These are phyloP conservation scores for Drosophila fulvimacula DNA, from an alignment of 2,888 invertebrate genomes.

Conservation along the genomic window DNA sequence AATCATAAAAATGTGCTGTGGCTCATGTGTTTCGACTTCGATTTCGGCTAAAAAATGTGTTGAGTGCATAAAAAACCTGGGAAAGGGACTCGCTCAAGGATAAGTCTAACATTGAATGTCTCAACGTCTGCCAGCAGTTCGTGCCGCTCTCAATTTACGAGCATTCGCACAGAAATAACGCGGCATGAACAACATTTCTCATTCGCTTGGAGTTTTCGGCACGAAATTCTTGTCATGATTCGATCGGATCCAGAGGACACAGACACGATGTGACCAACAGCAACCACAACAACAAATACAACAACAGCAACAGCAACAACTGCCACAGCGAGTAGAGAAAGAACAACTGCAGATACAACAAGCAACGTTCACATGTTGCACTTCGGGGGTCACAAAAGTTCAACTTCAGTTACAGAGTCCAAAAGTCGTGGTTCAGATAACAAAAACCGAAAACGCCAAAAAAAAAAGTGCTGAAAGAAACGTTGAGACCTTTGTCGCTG, in stretches of 20 bases:
- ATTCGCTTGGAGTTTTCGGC: conserved; percentile 73
- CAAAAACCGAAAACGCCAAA: too few species aligned
- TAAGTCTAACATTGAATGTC: conserved; percentile 53
- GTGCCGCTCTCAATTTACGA: conserved; percentile 80
- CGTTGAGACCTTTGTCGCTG: conserved; percentile 1
- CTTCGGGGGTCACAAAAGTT: conserved; percentile 68
- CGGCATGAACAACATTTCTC: conserved; percentile 78
- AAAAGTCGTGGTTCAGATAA: conserved; percentile 62
- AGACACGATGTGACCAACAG: conserved; percentile 64
- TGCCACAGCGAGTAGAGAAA: conserved; percentile 10
- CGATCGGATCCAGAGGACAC: conserved; percentile 75
- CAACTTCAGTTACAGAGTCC: conserved; percentile 41
- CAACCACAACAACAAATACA: conserved; percentile 24
- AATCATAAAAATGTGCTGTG: conserved; percentile 51
- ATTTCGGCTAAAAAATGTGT: conserved; percentile 15
- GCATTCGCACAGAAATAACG: conserved; percentile 76
- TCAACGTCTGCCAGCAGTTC: conserved; percentile 58
- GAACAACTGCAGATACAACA: conserved; percentile 18
- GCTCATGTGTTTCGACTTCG: conserved; percentile 39
- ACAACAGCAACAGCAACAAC: conserved; percentile 6
- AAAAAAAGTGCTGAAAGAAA: conserved; percentile 23
- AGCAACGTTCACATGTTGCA: conserved; percentile 73
- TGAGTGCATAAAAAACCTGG: conserved; percentile 29
- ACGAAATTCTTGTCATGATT: conserved; percentile 84
- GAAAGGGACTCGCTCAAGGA: conserved; percentile 59